phyloP scores from a whole-genome alignment of 2,797 vertebrate genomes.

The Rallus crepitans region DNA sequence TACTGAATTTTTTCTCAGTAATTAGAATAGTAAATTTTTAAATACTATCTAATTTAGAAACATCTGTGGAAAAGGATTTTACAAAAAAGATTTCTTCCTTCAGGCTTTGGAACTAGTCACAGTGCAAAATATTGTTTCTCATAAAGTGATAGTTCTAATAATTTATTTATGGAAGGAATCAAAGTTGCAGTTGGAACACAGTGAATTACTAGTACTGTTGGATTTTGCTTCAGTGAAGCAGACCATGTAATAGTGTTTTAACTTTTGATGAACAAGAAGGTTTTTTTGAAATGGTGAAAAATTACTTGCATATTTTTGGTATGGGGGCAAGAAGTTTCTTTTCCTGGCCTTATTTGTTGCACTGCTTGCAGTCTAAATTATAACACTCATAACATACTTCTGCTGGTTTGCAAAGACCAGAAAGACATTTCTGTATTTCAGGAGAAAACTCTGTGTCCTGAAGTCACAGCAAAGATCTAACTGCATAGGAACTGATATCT shows the following conservation, averaged over 20 bases:
- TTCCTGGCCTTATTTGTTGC: background rate
- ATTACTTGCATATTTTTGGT: background rate
- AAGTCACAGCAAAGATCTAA: background rate
- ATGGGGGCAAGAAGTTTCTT: background rate
- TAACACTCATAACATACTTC: background rate
- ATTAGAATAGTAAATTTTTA: conserved; percentile 44
- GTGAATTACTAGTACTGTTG: background rate
- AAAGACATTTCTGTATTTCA: background rate
- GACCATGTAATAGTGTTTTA: background rate
- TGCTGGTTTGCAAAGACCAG: background rate
- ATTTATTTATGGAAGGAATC: conserved; percentile 35
- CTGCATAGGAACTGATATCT: background rate
- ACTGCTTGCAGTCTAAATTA: background rate
- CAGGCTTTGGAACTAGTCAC: background rate
- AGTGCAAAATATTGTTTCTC: conserved; percentile 17
- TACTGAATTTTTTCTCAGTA: background rate
- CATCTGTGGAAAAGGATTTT: background rate
- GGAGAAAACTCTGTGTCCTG: background rate
- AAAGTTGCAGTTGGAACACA: background rate
- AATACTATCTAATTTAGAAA: conserved; percentile 51
- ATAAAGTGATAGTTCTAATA: conserved; percentile 23
- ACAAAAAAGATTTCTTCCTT: conserved; percentile 24
- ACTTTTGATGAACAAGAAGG: background rate
- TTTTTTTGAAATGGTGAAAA: background rate
- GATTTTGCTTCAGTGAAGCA: background rate